phyloP scores from a whole-genome alignment of 2,797 vertebrate genomes.

The Ceyx erithaca region DNA sequence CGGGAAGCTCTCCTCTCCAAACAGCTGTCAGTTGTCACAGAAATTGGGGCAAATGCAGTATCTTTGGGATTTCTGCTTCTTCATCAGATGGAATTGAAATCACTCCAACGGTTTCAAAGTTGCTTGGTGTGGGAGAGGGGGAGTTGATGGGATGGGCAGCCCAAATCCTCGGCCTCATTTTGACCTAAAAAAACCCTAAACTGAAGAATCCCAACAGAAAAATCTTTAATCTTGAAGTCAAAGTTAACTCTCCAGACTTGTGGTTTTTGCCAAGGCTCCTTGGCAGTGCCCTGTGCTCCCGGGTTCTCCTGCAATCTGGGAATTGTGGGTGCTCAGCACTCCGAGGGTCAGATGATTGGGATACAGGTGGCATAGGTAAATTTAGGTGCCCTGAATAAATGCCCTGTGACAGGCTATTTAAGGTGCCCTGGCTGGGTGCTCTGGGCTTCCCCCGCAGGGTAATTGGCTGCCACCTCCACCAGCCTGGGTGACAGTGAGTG shows the following conservation, averaged over 20 bases:
- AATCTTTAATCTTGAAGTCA: neutral
- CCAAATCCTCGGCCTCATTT: neutral
- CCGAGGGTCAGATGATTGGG: slow-evolving; percentile 48
- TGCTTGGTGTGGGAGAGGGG: neutral
- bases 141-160: neutral
- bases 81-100: slow-evolving; percentile 11
- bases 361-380: slow-evolving; percentile 40
- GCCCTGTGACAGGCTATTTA: slow-evolving; percentile 30
- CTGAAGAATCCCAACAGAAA: neutral
- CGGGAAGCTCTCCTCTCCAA: neutral
- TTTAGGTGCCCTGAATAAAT: slow-evolving; percentile 56
- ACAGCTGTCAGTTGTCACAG: slow-evolving; percentile 48
- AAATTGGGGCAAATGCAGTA: neutral
- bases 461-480: neutral
- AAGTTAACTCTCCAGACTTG: neutral
- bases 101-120: neutral
- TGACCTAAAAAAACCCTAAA: neutral
- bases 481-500: neutral
- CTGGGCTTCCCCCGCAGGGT: neutral
- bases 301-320: neutral
- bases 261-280: neutral
- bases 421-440: neutral
- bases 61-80: slow-evolving; percentile 31
- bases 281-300: neutral
- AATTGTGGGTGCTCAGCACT: slow-evolving; percentile 20